Evolutionary conservation across 1,140 invertebrate species (phyloP), one percentile per base, ranked within the genome.

Genomic region (Grapholita molesta): DNA sequence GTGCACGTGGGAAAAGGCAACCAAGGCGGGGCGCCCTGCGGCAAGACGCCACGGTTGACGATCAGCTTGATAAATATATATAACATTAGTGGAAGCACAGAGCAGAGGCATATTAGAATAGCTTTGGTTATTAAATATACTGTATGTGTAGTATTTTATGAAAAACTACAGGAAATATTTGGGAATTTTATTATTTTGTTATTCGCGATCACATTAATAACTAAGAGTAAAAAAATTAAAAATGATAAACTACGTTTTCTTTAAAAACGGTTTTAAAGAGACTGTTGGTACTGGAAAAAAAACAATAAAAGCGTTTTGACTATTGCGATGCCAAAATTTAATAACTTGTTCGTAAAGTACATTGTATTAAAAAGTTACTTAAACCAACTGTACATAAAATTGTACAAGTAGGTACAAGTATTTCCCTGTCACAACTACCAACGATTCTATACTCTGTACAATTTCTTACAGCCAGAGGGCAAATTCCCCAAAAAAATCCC

Each of bases 21-120:
- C 68, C 74, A 75, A 84, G 86, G 86, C 86, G 83, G 89, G 76
- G 75, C 74, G 77, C 82, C 86, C 83, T 79, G 65, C 68, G 87
- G 89, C 88, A 74, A 81, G 71, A 76, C 80, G 84, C 83, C 80
- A 80, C 82, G 77, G 89, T 91, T 91, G 89, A 91, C 89, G 88
- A 91, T 91, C 83, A 75, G 82, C 78, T 72, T 82, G 89, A 89
- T 91, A 89, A 89, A 90, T 86, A 84, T 85, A 82, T 84, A 80
- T 81, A 78, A 83, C 88, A 89, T 91, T 89, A 89, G 84, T 77
- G 65, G 18, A 70, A 74, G 72, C 82, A 84, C 80, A 88, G 83
- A 85, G 82, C 79, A 85, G 71, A 85, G 71, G 72, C 73, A 76
- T 76, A 67, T 69, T 71, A 75, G 76, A 79, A 38, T 48, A 21